phyloP scores from a whole-genome alignment of 2,113 vertebrate genomes.

The Ranitomeya variabilis region DNA sequence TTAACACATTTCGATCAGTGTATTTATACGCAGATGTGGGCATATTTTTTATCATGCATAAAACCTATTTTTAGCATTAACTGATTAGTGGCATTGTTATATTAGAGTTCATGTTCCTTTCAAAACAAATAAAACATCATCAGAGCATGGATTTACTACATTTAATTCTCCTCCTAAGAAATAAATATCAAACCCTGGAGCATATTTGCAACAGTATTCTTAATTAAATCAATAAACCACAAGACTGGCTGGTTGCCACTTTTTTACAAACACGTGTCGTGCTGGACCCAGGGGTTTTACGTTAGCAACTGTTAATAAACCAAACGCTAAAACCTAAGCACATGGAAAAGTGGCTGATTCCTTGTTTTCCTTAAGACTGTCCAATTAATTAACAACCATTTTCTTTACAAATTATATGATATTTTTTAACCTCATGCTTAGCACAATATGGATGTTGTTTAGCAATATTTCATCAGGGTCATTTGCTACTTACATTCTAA shows the following conservation, averaged over 20 bases:
- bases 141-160: constrained; percentile 57
- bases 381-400: not conserved
- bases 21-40: no score
- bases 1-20: no score
- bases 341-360: not conserved
- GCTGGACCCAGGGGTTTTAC: constrained; percentile 40
- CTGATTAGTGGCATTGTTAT: not conserved
- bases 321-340: constrained; percentile 12
- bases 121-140: not conserved
- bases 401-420: not conserved
- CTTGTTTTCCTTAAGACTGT: not conserved
- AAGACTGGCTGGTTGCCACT: constrained; percentile 59
- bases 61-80: not conserved
- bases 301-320: constrained; percentile 51
- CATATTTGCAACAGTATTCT: constrained; percentile 60
- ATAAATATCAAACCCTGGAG: constrained; percentile 47
- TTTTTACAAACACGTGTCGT: constrained; percentile 53
- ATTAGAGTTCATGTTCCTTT: not conserved
- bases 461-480: not conserved
- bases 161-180: constrained; percentile 51
- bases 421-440: not conserved
- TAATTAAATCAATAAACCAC: constrained; percentile 72
- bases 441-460: not conserved
- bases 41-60: not conserved
- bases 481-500: not conserved